Conservation (phyloP, 2,888 invertebrate species). For the Agonum fuliginosum region DNA sequence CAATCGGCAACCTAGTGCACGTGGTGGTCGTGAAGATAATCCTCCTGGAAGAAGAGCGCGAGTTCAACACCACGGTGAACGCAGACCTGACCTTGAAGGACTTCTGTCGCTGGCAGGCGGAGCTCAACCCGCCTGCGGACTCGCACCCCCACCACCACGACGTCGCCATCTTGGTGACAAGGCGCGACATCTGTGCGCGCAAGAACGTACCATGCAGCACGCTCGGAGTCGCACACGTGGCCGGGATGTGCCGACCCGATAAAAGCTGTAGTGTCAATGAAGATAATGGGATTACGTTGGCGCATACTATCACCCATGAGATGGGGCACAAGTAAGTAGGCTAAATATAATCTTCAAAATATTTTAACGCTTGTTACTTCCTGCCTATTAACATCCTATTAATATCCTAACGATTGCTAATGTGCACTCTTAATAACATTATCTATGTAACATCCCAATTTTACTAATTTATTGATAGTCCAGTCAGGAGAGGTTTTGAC, state of each 20-base stretch:
- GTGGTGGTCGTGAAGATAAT: slow-evolving; percentile 92
- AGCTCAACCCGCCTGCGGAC: slow-evolving; percentile 84
- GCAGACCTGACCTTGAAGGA: slow-evolving; percentile 88
- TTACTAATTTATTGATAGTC: too few species aligned
- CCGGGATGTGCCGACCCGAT: slow-evolving; percentile 90
- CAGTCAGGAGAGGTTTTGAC: too few species aligned
- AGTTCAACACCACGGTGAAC: slow-evolving; percentile 84
- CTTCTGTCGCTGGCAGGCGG: slow-evolving; percentile 90
- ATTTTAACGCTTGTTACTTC: not conserved
- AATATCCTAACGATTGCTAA: too few species aligned
- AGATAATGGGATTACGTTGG: slow-evolving; percentile 91
- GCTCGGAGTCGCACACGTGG: slow-evolving; percentile 91
- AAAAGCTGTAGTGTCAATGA: slow-evolving; percentile 93
- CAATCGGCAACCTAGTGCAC: slow-evolving; percentile 92
- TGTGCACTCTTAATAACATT: too few species aligned
- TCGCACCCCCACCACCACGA: slow-evolving; percentile 92
- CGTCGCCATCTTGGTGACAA: slow-evolving; percentile 90
- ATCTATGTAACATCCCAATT: too few species aligned
- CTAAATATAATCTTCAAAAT: too few species aligned
- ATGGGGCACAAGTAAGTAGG: slow-evolving; percentile 91
- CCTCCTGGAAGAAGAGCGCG: slow-evolving; percentile 80
- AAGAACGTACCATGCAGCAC: slow-evolving; percentile 77
- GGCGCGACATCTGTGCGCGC: slow-evolving; percentile 83
- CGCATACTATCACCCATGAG: slow-evolving; percentile 93
- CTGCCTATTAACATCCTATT: too few species aligned